These are phyloP conservation scores for Alviniconcha strummeri DNA, from an alignment of 2,888 invertebrate genomes.

Conservation along the genomic window DNA sequence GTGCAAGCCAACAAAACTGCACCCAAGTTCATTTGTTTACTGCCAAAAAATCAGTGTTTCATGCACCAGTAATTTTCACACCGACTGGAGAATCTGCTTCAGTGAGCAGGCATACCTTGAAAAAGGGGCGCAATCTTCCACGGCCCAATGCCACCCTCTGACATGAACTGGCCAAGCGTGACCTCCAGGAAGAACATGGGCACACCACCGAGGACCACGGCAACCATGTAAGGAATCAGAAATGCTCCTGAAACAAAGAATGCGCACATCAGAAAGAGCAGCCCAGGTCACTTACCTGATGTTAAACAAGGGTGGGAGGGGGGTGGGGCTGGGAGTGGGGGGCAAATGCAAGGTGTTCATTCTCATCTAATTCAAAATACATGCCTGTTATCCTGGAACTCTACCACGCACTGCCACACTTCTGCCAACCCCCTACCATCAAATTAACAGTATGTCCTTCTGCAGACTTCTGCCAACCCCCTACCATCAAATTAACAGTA, in stretches of 20 bases:
- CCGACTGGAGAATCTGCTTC: neutral
- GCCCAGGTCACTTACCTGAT: neutral
- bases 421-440: no score
- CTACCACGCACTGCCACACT: no score
- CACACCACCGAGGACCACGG: conserved; percentile 90
- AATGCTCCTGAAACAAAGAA: conserved; percentile 80
- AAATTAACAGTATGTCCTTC: no score
- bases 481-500: no score
- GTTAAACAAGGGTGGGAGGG: neutral
- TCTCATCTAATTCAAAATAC: no score
- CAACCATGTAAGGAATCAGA: conserved; percentile 93
- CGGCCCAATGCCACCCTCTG: conserved; percentile 92
- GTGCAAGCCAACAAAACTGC: no score
- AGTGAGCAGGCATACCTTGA: conserved; percentile 81
- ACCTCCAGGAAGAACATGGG: conserved; percentile 95
- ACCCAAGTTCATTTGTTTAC: no score
- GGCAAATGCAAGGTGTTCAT: neutral
- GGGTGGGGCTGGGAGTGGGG: neutral
- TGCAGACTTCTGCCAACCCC: no score
- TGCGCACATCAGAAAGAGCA: neutral
- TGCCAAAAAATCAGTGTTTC: no score
- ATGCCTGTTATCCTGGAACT: no score
- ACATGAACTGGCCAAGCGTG: conserved; percentile 92
- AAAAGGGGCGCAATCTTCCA: conserved; percentile 89
- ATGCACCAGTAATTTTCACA: no score